A percentile compares a stretch with the other conserved stretches of the same genome.
Conservation (phyloP, 2,113 vertebrate species). For the Ornithorhynchus anatinus region DNA sequence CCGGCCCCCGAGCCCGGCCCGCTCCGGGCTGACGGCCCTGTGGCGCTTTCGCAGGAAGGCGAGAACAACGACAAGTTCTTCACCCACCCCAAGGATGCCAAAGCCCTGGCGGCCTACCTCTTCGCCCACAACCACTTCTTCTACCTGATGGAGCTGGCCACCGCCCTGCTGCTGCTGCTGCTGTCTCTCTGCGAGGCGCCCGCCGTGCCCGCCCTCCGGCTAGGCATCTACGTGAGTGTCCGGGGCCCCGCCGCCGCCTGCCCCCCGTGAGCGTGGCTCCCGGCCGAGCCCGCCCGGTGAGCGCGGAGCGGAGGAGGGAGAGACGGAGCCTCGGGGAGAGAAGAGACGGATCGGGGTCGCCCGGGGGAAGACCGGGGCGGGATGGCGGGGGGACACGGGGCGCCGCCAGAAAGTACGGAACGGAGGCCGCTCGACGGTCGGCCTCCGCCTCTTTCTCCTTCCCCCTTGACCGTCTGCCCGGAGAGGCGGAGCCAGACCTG, state of each 20-base stretch:
- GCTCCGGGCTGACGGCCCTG: fast-evolving
- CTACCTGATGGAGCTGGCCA: constrained; percentile 95
- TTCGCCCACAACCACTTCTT: constrained; percentile 96
- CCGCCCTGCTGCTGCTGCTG: constrained; percentile 87
- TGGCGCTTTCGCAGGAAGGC: constrained; percentile 80
- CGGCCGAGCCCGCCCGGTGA: too few relatives aligned
- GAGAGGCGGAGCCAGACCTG: too few relatives aligned
- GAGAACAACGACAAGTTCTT: constrained; percentile 99
- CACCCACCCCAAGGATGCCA: constrained; percentile 91
- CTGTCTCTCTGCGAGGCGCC: constrained; percentile 95
- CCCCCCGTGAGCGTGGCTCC: not conserved
- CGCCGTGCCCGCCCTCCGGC: constrained; percentile 88
- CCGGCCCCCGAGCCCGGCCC: fast-evolving
- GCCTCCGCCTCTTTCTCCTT: too few relatives aligned
- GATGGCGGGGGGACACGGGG: too few relatives aligned
- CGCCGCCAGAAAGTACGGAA: too few relatives aligned
- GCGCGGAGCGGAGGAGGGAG: too few relatives aligned
- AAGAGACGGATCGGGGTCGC: too few relatives aligned
- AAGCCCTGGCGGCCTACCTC: constrained; percentile 92
- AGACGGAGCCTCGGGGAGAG: too few relatives aligned
- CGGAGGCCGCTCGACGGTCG: too few relatives aligned
- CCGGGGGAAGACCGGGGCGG: too few relatives aligned
- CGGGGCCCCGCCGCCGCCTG: not conserved
- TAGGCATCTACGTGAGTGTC: constrained; percentile 89
- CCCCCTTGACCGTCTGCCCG: too few relatives aligned